Percentiles rank a stretch among this genome's conserved stretches.
Conservation (phyloP, 1,140 invertebrate genomes). For the Drosophila truncata region DNA sequence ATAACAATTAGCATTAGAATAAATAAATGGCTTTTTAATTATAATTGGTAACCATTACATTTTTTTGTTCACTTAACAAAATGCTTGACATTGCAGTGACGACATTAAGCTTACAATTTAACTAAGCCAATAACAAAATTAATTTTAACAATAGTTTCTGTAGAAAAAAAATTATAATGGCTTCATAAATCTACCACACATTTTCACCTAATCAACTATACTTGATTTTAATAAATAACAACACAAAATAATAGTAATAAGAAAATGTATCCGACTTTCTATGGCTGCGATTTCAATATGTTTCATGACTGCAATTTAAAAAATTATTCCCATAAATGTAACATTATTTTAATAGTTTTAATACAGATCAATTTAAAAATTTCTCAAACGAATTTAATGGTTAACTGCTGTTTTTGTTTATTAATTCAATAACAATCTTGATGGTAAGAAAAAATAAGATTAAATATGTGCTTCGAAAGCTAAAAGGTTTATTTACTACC, state of each 20-base stretch:
- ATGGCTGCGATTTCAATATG: constrained; percentile 1
- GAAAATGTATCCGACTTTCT: not conserved
- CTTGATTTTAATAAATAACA: not conserved
- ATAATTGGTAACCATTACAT: too few species aligned
- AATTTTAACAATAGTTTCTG: not conserved
- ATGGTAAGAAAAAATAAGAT: too few species aligned
- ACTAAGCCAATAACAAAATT: too few species aligned
- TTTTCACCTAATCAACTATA: not conserved
- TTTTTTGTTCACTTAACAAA: too few species aligned
- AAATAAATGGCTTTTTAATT: not conserved
- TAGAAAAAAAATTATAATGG: not conserved
- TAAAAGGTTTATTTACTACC: not conserved
- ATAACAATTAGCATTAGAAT: not conserved
- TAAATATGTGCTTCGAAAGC: not conserved
- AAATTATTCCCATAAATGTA: constrained; percentile 3
- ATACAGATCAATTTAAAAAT: not conserved
- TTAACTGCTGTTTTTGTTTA: not conserved
- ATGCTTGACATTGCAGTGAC: not conserved
- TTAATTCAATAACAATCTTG: not conserved
- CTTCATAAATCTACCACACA: not conserved
- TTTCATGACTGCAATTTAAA: constrained; percentile 1
- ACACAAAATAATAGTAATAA: not conserved
- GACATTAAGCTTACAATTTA: not conserved
- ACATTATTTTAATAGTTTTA: constrained; percentile 3
- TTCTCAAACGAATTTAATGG: not conserved